A percentile compares a stretch with the other conserved stretches of the same genome.
These are phyloP conservation scores for Ephydatia muelleri DNA, from an alignment of 37 sponge, comb jelly and placozoan species.

Conservation along the genomic window DNA sequence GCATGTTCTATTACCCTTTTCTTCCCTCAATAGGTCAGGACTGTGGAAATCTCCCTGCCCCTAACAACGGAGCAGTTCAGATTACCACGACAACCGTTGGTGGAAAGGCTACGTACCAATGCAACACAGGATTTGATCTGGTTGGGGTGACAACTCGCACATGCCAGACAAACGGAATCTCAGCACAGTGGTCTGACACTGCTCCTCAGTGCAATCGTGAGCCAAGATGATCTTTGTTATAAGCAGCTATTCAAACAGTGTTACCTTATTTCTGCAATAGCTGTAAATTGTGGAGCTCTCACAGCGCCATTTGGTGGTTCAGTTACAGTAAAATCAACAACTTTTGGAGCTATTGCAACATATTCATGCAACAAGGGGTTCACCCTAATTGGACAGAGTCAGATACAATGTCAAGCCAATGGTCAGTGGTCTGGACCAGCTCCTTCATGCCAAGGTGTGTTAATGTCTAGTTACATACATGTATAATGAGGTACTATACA, in stretches of 20 bases:
- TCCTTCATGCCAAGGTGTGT: slow-evolving; percentile 59
- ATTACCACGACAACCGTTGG: slow-evolving; percentile 15
- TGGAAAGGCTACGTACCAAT: slow-evolving; percentile 48
- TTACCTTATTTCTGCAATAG: background rate
- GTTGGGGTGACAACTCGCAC: slow-evolving; percentile 31
- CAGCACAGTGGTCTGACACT: slow-evolving; percentile 37
- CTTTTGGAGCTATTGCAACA: slow-evolving; percentile 38
- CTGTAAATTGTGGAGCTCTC: background rate
- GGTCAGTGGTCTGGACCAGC: slow-evolving; percentile 54
- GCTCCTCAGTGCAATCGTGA: slow-evolving; percentile 44
- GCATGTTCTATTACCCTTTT: too few relatives aligned
- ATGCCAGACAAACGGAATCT: slow-evolving; percentile 36
- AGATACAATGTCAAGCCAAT: slow-evolving; percentile 39
- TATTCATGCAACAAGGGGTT: slow-evolving; percentile 60
- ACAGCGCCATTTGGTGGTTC: background rate
- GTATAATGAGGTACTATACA: background rate
- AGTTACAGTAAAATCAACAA: slow-evolving; percentile 14
- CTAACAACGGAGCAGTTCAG: slow-evolving; percentile 37
- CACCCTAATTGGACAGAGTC: slow-evolving; percentile 28
- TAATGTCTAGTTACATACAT: background rate
- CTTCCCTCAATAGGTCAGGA: too few relatives aligned
- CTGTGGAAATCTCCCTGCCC: slow-evolving; percentile 35
- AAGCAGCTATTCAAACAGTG: background rate
- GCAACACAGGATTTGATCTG: slow-evolving; percentile 41
- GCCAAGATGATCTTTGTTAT: too few relatives aligned